Evolutionary conservation across 2,797 vertebrate species (phyloP), one percentile per base, ranked within the genome.

Genomic region (Sebastes miniatus): DNA sequence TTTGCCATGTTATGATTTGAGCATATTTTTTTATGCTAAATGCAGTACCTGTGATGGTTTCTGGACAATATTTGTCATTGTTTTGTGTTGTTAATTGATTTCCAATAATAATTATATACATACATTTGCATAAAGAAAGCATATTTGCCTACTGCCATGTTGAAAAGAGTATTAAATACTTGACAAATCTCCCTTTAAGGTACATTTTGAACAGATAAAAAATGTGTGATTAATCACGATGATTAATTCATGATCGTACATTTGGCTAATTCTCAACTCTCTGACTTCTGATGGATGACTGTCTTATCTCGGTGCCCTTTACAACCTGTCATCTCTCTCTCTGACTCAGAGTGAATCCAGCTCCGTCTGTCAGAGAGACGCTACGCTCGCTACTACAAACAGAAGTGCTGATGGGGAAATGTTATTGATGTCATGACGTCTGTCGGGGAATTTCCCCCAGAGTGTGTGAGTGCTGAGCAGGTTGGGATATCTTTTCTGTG

Each of bases 361-460:
- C 25, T 81, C 75, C 27, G 32, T 69, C 66, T 54, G 71, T 81
- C 87, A n/a, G 54, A 3, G 63, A 20, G 64, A 69, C 79, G 43
- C 76, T 50, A 24, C 56, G 9, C 68, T 61, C 11, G n/a, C 79
- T 43, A 61, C 77, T 64, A 68, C 76, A 87, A 58, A 72, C 63
- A 83, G 43, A 88, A 84, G 68, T 56, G 75, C 84, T 84, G 90
- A 87, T 66, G 83, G 85, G 86, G 87, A 92, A 87, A 91, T 73
- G 83, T 84, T 73, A 76, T 68, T 87, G 74, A 90, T 85, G 91
- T 89, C 80, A 84, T 83, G 22, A 81, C 27, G 69, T 83, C 56
- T 69, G 69, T 75, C 63, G 59, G 91, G 93, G 90, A 88, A 86
- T 86, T 92, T 86, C 91, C 92, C 92, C 73, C 47, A 2, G 16